Evolutionary conservation across 2,888 invertebrate species (phyloP), one percentile per base, ranked within the genome.

Genomic region (Apantesis nais): DNA sequence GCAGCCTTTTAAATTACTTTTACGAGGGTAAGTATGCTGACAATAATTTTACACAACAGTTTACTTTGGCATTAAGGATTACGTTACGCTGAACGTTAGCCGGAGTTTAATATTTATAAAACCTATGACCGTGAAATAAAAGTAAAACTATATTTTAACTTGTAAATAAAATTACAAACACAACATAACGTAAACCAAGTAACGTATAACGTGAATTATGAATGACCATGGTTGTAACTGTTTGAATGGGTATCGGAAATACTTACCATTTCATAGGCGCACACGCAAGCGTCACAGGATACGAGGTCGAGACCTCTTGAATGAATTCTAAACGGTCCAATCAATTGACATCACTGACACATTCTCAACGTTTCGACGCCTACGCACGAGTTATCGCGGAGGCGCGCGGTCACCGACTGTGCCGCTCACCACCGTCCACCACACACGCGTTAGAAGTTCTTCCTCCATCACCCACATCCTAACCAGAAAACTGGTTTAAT

Each of bases 251-350:
- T 63, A 60, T 66, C 74, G 81, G 81, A 71, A 74, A 74, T 77
- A 87, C 90, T 90, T 79, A 91, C 92, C 92, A 92, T 91, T 80
- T 85, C 85, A 86, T 79, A 80, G 77, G 82, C 77, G 75, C 82
- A 78, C 78, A 78, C 78, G 71, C 79, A 83, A 81, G 74, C 78
- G 78, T 76, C 80, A 80, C 88, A 88, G 86, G 87, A 89, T 83
- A 82, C 83, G 78, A 84, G 83, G 85, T 89, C 85, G 88, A 89
- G 81, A 79, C 87, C 83, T 81, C 78, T 60, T 83, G 83, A 82
- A 82, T 82, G 85, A 86, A 82, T 90, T 85, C 85, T 89, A 93
- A 92, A 89, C 89, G 91, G 89, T 89, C 87, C 90, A 93, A 92
- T 90, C 87, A 88, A 84, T 66, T 74, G 31, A 71, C 89, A 90